Base-by-base conservation (phyloP, 2,113 vertebrate genomes). In the Scytalopus superciliaris region DNA sequence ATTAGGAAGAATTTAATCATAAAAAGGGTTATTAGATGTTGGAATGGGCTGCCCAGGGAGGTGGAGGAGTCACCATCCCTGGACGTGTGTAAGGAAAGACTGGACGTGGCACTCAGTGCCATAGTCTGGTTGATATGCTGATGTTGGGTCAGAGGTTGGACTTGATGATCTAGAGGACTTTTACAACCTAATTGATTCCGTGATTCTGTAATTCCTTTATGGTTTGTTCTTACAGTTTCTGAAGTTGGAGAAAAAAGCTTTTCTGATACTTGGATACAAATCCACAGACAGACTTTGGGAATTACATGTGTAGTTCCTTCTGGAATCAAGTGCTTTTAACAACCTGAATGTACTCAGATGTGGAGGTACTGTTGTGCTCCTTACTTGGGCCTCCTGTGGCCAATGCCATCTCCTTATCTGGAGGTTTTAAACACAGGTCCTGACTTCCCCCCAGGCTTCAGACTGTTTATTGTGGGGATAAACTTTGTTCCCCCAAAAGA, bases 141-240 rank as follows among this genome's bases (percentile, higher is more conserved):
- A 12, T 62, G 9, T 42, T 47, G 0, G 2, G 3, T 69, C 1
- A 0, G 3, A 42, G 14, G 12, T 22, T 69, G 40, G 31, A 33
- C 35, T 76, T 0, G 0, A 25, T 40, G 25, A 19, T 59, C 35
- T 63, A 19, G 49, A 63, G 40, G 9, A 63, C 40, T 84, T 69
- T 62, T 76, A 25, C 47, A 42, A 5, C 8, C 4, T 31, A 9
- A 31, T 10, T 47, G 6, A 25, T 45, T 60, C 52, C 45, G 31
- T 45, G 53, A 53, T 83, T 60, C 30, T 9, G 5, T 37, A 40
- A 27, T 62, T 76, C 33, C 16, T 87, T 50, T 39, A 13, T 59
- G 27, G 18, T 70, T 91, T 63, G 8, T 64, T 80, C 52, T 67
- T 78, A 42, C 7, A 0, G 0, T 49, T 90, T 68, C 14, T 82